A percentile compares a stretch with the other conserved stretches of the same genome.
Evolutionary conservation across 2,113 vertebrate species (phyloP).

Genomic region (Mesocricetus auratus): DNA sequence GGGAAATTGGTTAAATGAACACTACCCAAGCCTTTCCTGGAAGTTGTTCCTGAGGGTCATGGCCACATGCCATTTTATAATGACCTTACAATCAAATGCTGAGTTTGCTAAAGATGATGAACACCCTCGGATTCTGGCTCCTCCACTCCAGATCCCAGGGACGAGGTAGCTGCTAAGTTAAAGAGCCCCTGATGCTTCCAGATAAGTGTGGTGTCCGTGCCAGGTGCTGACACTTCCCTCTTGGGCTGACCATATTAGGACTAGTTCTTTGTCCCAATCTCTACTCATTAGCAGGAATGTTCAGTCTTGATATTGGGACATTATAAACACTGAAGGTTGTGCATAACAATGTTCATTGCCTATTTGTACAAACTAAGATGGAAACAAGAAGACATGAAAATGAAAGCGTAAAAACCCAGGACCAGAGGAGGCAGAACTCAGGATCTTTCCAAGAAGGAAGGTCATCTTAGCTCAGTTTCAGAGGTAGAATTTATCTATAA

Average conservation of each 20-base stretch:
- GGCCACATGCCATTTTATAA: background rate
- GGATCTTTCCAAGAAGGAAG: slow-evolving; percentile 18
- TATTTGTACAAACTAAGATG: background rate
- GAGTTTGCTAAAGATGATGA: background rate
- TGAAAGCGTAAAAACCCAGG: slow-evolving; percentile 1
- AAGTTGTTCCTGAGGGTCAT: too few species aligned
- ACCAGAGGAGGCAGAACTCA: background rate
- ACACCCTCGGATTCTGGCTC: background rate
- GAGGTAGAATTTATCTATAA: background rate
- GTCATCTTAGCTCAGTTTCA: slow-evolving; percentile 5
- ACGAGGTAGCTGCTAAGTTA: background rate
- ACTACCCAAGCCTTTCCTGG: background rate
- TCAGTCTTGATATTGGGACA: background rate
- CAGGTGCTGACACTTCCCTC: background rate
- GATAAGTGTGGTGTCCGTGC: background rate
- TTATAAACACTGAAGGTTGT: background rate
- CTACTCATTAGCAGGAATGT: background rate
- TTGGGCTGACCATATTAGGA: background rate
- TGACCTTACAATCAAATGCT: background rate
- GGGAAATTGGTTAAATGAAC: background rate
- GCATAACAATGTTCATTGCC: background rate
- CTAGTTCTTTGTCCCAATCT: slow-evolving; percentile 6
- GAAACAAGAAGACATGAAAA: background rate
- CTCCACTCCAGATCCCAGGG: background rate
- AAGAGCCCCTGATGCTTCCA: background rate